Conservation (phyloP, 1,140 invertebrate genomes). For the Cydia pomonella region DNA sequence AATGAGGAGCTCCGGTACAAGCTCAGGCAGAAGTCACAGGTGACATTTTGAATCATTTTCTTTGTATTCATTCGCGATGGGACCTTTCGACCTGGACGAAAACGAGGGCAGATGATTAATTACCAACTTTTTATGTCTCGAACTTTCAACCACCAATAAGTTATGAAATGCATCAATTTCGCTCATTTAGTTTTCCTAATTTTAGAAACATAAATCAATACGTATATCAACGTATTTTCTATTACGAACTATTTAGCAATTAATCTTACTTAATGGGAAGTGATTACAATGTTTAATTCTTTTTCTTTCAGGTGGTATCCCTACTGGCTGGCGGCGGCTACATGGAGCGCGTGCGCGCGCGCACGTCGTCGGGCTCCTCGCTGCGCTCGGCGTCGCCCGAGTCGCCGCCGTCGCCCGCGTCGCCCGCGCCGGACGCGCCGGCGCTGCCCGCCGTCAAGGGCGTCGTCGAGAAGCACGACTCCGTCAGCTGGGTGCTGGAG, state of each 20-base stretch:
- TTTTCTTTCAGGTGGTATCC: constrained; percentile 60
- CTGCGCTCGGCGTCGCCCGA: constrained; percentile 77
- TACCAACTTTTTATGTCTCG: too few relatives aligned
- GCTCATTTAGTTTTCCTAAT: too few relatives aligned
- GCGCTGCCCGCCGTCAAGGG: constrained; percentile 87
- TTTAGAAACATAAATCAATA: too few relatives aligned
- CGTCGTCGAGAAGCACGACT: constrained; percentile 90
- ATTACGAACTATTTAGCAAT: too few relatives aligned
- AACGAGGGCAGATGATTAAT: too few relatives aligned
- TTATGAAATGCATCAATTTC: too few relatives aligned
- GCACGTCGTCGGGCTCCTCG: constrained; percentile 61
- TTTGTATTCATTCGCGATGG: background rate
- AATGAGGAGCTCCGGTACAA: constrained; percentile 94
- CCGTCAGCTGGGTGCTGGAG: constrained; percentile 91
- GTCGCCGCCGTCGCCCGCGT: constrained; percentile 76
- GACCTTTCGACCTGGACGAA: too few relatives aligned
- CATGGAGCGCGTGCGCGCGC: constrained; percentile 65
- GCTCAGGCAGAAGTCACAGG: constrained; percentile 88
- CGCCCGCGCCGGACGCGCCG: constrained; percentile 61
- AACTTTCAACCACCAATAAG: too few relatives aligned
- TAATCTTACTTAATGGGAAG: too few relatives aligned
- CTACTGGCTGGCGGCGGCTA: constrained; percentile 67
- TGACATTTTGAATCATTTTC: constrained; percentile 46
- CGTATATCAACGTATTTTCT: too few relatives aligned
- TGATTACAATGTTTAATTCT: background rate